These are phyloP conservation scores for Habropoda laboriosa DNA, from an alignment of 1,140 invertebrate species.

Conservation along the genomic window DNA sequence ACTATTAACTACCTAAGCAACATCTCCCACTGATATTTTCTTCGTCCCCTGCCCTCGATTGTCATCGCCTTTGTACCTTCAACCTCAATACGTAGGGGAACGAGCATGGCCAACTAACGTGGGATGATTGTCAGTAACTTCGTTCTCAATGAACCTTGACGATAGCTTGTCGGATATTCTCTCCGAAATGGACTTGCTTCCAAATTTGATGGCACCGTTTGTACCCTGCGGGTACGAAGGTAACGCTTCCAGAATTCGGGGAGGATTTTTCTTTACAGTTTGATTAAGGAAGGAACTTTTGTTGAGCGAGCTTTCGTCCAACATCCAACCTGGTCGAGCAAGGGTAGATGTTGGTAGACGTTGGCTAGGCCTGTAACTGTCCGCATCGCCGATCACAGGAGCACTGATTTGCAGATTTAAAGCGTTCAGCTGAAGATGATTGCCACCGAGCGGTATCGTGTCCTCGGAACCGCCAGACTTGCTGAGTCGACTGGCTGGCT, in stretches of 20 bases:
- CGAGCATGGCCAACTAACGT: slow-evolving; percentile 17
- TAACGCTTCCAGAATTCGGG: slow-evolving; percentile 76
- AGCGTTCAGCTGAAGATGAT: slow-evolving; percentile 70
- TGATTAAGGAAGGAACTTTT: slow-evolving; percentile 15
- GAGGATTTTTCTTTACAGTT: slow-evolving; percentile 57
- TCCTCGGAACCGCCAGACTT: slow-evolving; percentile 78
- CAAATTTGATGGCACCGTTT: not conserved
- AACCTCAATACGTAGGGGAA: slow-evolving; percentile 48
- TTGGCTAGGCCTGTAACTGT: slow-evolving; percentile 41
- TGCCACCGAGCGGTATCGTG: slow-evolving; percentile 41
- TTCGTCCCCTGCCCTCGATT: not conserved
- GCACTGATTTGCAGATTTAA: slow-evolving; percentile 74
- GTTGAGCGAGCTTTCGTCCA: slow-evolving; percentile 44
- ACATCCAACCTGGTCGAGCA: slow-evolving; percentile 21
- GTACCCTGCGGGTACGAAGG: slow-evolving; percentile 68
- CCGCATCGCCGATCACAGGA: slow-evolving; percentile 43
- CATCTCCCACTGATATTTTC: not conserved
- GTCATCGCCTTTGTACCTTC: not conserved
- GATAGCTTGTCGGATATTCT: slow-evolving; percentile 28
- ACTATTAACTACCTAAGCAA: not conserved
- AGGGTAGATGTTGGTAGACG: not conserved
- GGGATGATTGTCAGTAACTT: not conserved
- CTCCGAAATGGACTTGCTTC: not conserved
- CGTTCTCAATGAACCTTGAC: slow-evolving; percentile 21
- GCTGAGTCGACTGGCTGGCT: slow-evolving; percentile 69